Conservation (phyloP, 2,113 vertebrate genomes). For the Chlamydotis undulata region DNA sequence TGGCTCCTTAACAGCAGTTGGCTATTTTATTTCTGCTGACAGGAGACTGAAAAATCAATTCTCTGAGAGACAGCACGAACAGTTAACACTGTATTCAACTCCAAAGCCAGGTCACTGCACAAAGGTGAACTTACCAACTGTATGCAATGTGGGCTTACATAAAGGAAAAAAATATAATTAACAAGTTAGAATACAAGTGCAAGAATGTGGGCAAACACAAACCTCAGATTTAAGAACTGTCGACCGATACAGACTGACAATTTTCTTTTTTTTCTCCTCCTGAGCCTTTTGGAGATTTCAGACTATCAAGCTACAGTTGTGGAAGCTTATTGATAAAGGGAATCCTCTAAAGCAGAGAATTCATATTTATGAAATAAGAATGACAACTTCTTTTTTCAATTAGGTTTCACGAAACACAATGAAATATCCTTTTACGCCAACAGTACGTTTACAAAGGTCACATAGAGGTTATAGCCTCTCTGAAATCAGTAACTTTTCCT, state of each 20-base stretch:
- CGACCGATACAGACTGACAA: not conserved
- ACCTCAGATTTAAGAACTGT: not conserved
- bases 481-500: not conserved
- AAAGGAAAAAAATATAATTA: not conserved
- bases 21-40: constrained; percentile 38
- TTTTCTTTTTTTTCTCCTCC: not conserved
- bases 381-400: not conserved
- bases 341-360: not conserved
- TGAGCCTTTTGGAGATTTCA: not conserved
- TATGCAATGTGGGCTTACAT: not conserved
- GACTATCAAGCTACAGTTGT: not conserved
- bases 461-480: not conserved
- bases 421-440: not conserved
- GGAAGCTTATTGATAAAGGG: not conserved
- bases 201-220: not conserved
- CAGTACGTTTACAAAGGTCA: not conserved
- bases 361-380: not conserved
- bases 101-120: constrained; percentile 39
- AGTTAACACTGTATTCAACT: constrained; percentile 24
- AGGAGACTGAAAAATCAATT: constrained; percentile 35
- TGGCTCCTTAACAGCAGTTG: constrained; percentile 12
- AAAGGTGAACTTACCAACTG: not conserved
- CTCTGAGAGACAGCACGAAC: not conserved
- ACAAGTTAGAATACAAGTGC: not conserved
- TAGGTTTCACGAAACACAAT: not conserved